phyloP scores from a whole-genome alignment of 2,888 invertebrate genomes.

The Gerris lacustris region DNA sequence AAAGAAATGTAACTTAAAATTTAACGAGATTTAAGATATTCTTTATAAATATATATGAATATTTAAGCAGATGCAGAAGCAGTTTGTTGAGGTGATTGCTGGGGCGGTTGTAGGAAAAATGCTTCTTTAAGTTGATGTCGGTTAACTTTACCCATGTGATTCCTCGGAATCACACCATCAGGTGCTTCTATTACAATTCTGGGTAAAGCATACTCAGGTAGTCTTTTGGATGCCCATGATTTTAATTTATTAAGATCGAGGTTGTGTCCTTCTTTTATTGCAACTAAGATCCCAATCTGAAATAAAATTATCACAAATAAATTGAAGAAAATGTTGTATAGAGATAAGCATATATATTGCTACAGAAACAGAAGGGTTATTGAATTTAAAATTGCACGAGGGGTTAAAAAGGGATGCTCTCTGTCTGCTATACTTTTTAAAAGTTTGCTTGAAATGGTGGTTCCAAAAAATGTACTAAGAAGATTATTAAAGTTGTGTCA shows the following conservation, averaged over 20 bases:
- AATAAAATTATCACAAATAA: neutral
- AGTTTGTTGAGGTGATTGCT: neutral
- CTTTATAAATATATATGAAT: too few relatives aligned
- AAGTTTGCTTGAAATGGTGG: too few relatives aligned
- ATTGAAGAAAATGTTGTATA: neutral
- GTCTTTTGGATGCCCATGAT: neutral
- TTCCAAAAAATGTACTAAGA: too few relatives aligned
- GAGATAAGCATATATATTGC: neutral
- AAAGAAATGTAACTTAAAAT: too few relatives aligned
- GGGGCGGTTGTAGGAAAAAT: neutral
- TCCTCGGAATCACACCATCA: conserved; percentile 4
- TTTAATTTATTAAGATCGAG: neutral
- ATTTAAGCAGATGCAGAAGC: neutral
- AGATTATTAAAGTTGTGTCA: too few relatives aligned
- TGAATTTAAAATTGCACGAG: too few relatives aligned
- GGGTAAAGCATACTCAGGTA: neutral
- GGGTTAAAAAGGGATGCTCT: too few relatives aligned
- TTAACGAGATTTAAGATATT: too few relatives aligned
- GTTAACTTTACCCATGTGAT: conserved; percentile 6
- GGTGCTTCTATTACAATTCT: neutral
- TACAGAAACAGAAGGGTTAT: too few relatives aligned
- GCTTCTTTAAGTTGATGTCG: conserved; percentile 1
- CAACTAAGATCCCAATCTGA: neutral
- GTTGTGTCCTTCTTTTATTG: neutral
- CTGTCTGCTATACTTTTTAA: too few relatives aligned